phyloP scores from a whole-genome alignment of 2,113 vertebrate species.

The Gasterosteus nipponicus region DNA sequence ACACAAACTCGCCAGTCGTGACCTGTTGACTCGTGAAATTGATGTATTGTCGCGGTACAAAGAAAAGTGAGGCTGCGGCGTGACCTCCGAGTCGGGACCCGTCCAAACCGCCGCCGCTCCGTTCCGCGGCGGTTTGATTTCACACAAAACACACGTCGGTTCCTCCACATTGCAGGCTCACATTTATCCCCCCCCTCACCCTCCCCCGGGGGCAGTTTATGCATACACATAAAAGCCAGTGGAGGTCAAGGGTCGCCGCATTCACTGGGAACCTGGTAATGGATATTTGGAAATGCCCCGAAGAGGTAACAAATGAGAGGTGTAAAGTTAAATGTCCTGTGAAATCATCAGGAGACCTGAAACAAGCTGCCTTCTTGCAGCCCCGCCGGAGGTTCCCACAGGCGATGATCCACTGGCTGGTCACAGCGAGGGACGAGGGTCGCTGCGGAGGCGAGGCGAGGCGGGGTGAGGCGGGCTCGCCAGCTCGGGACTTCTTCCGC shows the following conservation, averaged over 20 bases:
- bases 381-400: conserved; percentile 67
- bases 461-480: background rate
- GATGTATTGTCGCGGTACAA: conserved; percentile 80
- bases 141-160: conserved; percentile 55
- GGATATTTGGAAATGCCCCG: conserved; percentile 78
- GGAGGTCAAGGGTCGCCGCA: conserved; percentile 79
- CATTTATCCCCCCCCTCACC: conserved; percentile 49
- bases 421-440: conserved; percentile 55
- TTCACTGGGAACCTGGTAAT: conserved; percentile 78
- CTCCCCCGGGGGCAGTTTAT: conserved; percentile 68
- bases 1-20: conserved; percentile 77
- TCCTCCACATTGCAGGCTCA: conserved; percentile 63
- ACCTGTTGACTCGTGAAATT: conserved; percentile 85
- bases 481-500: conserved; percentile 45
- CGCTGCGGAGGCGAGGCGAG: conserved; percentile 20
- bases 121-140: conserved; percentile 41
- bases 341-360: conserved; percentile 81
- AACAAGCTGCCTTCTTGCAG: conserved; percentile 76
- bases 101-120: conserved; percentile 53
- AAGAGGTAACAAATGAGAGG: conserved; percentile 82
- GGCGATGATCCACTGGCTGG: conserved; percentile 62
- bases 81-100: conserved; percentile 55
- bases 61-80: conserved; percentile 64
- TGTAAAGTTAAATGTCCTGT: conserved; percentile 86
- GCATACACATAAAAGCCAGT: conserved; percentile 75